phyloP scores from a whole-genome alignment of 2,113 vertebrate genomes.

The Melospiza melodia region DNA sequence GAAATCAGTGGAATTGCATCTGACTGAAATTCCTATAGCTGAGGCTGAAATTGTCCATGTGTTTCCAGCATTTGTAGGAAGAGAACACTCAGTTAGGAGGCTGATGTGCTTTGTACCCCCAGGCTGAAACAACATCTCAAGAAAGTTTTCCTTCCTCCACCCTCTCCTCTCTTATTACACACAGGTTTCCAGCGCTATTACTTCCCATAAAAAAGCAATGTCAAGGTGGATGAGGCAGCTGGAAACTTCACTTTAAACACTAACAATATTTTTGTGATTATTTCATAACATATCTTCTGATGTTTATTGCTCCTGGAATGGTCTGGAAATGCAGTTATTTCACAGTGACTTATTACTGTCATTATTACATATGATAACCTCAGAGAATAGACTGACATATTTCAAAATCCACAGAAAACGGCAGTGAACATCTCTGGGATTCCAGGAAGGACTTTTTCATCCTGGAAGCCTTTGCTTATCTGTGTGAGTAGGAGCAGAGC shows the following conservation, averaged over 20 bases:
- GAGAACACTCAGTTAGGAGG: background rate
- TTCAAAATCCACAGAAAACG: conserved; percentile 38
- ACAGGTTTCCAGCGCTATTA: background rate
- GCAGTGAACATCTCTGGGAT: background rate
- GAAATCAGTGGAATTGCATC: background rate
- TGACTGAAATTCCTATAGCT: background rate
- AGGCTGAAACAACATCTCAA: background rate
- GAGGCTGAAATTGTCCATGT: background rate
- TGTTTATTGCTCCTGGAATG: background rate
- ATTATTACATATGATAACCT: background rate
- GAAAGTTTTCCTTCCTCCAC: background rate
- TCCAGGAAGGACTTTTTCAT: background rate
- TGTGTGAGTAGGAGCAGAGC: background rate
- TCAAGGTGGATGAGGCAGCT: background rate
- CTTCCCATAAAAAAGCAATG: background rate
- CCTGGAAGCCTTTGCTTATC: background rate
- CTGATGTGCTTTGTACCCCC: background rate
- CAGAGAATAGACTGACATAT: conserved; percentile 38
- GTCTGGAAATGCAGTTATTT: background rate
- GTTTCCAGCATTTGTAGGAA: background rate
- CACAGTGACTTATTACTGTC: conserved; percentile 21
- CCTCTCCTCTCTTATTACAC: background rate
- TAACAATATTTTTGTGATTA: background rate
- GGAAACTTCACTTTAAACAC: background rate
- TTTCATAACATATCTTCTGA: background rate